These are phyloP conservation scores for Zaprionus ornatus DNA, from an alignment of 1,140 invertebrate genomes.

Conservation along the genomic window DNA sequence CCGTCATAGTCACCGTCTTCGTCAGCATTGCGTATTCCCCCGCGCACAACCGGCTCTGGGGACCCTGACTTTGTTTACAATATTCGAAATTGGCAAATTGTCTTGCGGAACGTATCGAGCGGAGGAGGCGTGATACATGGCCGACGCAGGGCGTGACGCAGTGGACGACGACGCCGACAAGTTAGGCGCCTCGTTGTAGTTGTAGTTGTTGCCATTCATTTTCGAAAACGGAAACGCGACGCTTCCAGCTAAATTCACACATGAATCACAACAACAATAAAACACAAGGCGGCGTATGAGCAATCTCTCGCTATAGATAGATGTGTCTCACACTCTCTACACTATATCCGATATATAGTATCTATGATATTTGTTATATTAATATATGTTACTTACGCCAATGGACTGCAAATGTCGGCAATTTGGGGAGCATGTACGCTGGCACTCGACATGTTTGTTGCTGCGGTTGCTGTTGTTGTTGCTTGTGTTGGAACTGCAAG, in stretches of 20 bases:
- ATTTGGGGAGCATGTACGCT: slow-evolving; percentile 83
- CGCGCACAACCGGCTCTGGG: no score
- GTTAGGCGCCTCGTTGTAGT: slow-evolving; percentile 1
- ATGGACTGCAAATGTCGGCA: slow-evolving; percentile 79
- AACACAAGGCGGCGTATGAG: slow-evolving; percentile 37
- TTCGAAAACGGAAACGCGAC: slow-evolving; percentile 60
- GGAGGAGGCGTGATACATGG: no score
- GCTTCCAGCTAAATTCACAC: slow-evolving; percentile 61
- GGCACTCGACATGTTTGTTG: slow-evolving; percentile 81
- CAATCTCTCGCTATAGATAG: slow-evolving; percentile 45
- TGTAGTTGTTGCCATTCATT: slow-evolving; percentile 30
- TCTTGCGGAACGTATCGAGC: not conserved
- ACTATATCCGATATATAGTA: slow-evolving; percentile 1
- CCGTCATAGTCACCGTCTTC: no score
- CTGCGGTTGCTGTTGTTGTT: slow-evolving; percentile 66
- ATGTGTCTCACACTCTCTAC: not conserved
- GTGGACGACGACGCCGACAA: not conserved
- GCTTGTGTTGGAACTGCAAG: slow-evolving; percentile 74
- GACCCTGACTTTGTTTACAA: slow-evolving; percentile 73
- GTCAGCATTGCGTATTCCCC: no score
- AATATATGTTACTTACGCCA: slow-evolving; percentile 74
- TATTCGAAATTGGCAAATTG: slow-evolving; percentile 47
- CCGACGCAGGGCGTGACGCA: not conserved
- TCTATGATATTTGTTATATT: not conserved
- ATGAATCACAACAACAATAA: slow-evolving; percentile 35